Evolutionary conservation across 2,113 vertebrate genomes (phyloP).

Genomic region (Heptranchias perlo): DNA sequence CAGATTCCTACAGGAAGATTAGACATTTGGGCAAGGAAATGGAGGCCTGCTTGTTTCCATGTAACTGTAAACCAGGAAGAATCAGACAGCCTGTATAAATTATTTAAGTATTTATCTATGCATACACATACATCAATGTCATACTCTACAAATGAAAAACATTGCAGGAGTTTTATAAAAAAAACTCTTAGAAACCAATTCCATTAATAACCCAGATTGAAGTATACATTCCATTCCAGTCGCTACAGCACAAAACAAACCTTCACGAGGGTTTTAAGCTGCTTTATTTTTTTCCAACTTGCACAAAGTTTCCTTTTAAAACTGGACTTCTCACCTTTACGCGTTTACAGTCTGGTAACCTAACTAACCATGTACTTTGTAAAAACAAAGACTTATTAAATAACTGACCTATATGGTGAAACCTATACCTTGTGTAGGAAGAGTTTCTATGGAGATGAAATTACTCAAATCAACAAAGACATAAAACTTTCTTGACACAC

Average conservation of each 20-base stretch:
- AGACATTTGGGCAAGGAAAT: neutral
- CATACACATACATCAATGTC: neutral
- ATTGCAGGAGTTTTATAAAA: neutral
- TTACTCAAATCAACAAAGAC: neutral
- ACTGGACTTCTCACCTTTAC: neutral
- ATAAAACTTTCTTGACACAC: neutral
- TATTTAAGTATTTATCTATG: no score
- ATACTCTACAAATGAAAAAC: neutral
- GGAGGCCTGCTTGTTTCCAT: neutral
- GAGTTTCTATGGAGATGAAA: neutral
- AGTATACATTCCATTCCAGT: neutral
- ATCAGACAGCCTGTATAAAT: neutral
- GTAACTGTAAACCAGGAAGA: neutral
- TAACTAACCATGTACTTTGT: neutral
- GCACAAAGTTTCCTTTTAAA: neutral
- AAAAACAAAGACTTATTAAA: neutral
- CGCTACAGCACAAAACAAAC: neutral
- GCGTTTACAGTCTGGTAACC: neutral
- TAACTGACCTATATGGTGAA: neutral
- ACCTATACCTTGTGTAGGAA: neutral
- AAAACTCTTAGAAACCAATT: neutral
- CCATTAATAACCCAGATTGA: neutral
- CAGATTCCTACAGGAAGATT: neutral
- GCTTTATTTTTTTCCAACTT: neutral
- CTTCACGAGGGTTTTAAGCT: neutral